Base-by-base conservation (phyloP, 2,113 vertebrate genomes). In the Vulpes ferrilata region DNA sequence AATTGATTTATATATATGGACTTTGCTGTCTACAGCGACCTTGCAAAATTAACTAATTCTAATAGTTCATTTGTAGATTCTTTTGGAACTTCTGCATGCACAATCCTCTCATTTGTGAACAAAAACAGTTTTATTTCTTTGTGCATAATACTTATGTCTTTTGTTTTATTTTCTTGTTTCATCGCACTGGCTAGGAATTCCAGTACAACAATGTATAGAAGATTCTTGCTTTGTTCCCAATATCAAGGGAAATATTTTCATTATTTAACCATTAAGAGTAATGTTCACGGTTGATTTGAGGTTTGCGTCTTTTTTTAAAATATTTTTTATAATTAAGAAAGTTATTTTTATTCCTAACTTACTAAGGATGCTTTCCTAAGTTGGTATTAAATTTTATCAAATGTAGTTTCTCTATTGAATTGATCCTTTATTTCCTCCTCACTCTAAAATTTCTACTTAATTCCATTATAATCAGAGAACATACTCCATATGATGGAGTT, bases 331-430 rank as follows among this genome's bases (percentile, higher is more conserved):
- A 55, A 25, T 78, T 71, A 91, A 51, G 10, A 91, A 95, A 87
- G 3, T 38, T 76, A 94, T 65, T 83, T 86, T 35, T 25, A 67
- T 73, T 88, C 25, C 16, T 81, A 81, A 11, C 80, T 93, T 69
- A 51, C 23, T 67, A 69, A 62, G 35, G 17, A 93, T 20, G 38
- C 89, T 80, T 90, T 91, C 20, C 30, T 80, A 35, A 95, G 23
- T 53, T 91, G 7, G 17, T 85, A 17, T 80, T 91, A 88, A 91
- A 84, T 82, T 74, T 96, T 80, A 81, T 88, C 22, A 88, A 95
- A 88, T 79, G 19, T 69, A 38, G 5, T 60, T 65, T 93, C 57
- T 48, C 80, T 83, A 71, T 85, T 74, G 4, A 80, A 7, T 16
- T 79, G 23, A 60, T 84, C 22, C 15, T 13, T 84, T 89, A 80